Percentiles rank a stretch among this genome's conserved stretches.
Conservation (phyloP, 1,140 invertebrate genomes). For the Pseudomyrmex pallidus region DNA sequence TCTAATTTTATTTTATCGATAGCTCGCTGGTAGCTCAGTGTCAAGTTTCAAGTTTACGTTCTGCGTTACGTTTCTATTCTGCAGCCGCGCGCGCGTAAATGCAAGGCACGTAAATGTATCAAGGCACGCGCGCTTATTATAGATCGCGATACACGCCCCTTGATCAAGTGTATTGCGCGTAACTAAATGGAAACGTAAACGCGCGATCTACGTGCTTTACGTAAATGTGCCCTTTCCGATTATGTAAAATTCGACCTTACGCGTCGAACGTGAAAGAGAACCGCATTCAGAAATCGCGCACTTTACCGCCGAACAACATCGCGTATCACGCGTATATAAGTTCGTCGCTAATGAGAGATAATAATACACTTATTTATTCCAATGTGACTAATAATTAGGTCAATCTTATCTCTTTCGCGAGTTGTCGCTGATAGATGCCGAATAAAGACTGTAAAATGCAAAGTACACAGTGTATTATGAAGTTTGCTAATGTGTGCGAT, state of each 20-base stretch:
- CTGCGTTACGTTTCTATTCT: slow-evolving; percentile 28
- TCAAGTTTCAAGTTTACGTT: slow-evolving; percentile 46
- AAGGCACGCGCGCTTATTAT: slow-evolving; percentile 10
- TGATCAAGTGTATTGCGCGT: slow-evolving; percentile 5
- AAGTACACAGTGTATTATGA: no score
- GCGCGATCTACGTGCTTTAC: background rate
- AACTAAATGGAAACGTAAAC: slow-evolving; percentile 25
- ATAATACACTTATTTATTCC: background rate
- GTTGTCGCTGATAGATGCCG: background rate
- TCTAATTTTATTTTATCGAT: background rate
- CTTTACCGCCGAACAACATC: no score
- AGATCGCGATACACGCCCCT: slow-evolving; percentile 13
- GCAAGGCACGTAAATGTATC: background rate
- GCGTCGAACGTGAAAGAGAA: background rate
- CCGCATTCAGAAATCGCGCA: slow-evolving; percentile 28
- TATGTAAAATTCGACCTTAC: slow-evolving; percentile 39
- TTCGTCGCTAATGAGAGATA: background rate
- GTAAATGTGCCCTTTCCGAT: slow-evolving; percentile 3
- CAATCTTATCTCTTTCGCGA: background rate
- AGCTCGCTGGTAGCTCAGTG: background rate
- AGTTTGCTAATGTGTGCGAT: no score
- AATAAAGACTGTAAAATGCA: background rate
- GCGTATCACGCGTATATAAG: background rate
- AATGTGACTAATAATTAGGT: slow-evolving; percentile 8
- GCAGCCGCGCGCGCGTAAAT: background rate